phyloP scores from a whole-genome alignment of 2,888 invertebrate genomes.

The Pasiphila rectangulata region DNA sequence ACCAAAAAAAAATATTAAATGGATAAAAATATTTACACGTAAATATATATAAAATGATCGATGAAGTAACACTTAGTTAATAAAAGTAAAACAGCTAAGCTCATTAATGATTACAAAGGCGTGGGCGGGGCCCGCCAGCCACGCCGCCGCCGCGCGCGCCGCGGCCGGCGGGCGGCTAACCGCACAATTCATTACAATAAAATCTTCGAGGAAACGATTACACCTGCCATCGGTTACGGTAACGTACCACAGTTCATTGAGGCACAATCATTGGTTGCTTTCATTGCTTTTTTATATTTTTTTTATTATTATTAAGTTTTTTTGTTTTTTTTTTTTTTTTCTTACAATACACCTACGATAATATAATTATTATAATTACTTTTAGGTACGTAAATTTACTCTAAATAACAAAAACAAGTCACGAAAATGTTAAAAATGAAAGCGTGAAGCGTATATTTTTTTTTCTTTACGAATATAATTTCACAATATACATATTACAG shows the following conservation, averaged over 20 bases:
- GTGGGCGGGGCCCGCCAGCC: constrained; percentile 58
- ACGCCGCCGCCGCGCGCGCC: constrained; percentile 61
- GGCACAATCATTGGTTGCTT: constrained; percentile 81
- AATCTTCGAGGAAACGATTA: constrained; percentile 68
- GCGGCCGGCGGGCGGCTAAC: constrained; percentile 50
- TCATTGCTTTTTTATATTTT: constrained; percentile 71
- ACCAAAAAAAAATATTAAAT: constrained; percentile 69
- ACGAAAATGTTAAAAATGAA: constrained; percentile 77
- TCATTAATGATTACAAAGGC: constrained; percentile 79
- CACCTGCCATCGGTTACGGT: constrained; percentile 78
- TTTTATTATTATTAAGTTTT: constrained; percentile 49
- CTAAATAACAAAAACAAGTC: constrained; percentile 81
- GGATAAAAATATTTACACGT: constrained; percentile 77
- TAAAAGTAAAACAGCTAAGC: constrained; percentile 81
- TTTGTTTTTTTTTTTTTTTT: constrained; percentile 50
- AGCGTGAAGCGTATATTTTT: constrained; percentile 78
- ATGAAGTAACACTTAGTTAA: constrained; percentile 78
- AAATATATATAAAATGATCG: constrained; percentile 78
- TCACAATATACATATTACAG: constrained; percentile 79
- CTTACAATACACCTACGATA: constrained; percentile 64
- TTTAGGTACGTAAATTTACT: constrained; percentile 80
- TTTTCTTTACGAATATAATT: constrained; percentile 76
- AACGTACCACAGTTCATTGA: constrained; percentile 81
- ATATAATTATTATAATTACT: constrained; percentile 79
- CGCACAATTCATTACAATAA: constrained; percentile 65